phyloP scores from a whole-genome alignment of 2,797 vertebrate genomes.

The Silurus aristotelis region DNA sequence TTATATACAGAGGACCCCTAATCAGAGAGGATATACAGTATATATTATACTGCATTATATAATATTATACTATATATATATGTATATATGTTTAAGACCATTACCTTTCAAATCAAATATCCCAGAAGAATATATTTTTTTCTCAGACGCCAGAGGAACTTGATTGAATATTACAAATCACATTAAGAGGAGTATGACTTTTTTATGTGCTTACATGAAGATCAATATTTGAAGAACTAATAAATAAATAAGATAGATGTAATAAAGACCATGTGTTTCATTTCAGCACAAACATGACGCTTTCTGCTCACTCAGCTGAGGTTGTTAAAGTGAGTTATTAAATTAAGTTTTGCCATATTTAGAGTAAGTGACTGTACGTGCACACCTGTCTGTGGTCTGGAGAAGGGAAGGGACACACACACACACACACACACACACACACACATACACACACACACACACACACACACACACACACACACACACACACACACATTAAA shows the following conservation, averaged over 20 bases:
- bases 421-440: constrained; percentile 28
- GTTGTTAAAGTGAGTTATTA: not conserved
- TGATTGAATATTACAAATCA: not conserved
- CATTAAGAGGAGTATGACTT: not conserved
- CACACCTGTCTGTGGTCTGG: constrained; percentile 49
- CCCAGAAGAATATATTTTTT: not conserved
- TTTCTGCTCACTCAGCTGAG: not conserved
- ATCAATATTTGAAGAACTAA: not conserved
- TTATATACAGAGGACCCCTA: no score
- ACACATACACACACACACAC: constrained; percentile 22
- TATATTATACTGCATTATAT: no score
- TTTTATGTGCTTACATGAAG: not conserved
- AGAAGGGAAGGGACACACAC: not conserved
- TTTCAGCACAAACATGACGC: not conserved
- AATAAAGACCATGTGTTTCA: not conserved
- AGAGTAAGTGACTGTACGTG: not conserved
- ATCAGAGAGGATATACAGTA: no score
- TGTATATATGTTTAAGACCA: not conserved
- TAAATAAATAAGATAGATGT: not conserved
- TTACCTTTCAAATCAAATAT: not conserved
- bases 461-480: constrained; percentile 25
- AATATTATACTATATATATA: no score
- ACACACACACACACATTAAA: not conserved
- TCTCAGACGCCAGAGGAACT: not conserved
- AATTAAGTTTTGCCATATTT: no score